Base-by-base conservation (phyloP, 2,888 invertebrate species). In the Tortricodes alternella region DNA sequence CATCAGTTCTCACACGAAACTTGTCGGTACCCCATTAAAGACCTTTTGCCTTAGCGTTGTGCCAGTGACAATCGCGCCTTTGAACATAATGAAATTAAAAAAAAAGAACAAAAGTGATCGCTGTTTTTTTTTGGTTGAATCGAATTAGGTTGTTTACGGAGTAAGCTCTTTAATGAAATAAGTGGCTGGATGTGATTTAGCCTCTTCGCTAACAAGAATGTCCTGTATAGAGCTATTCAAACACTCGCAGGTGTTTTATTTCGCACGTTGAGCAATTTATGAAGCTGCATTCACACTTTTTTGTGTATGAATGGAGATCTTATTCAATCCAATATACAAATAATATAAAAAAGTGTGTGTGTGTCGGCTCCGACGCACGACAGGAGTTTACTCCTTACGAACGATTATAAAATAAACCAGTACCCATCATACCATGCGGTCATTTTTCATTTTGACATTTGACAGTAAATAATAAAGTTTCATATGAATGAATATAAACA, bases 51-150 rank as follows among this genome's bases (percentile, higher is more conserved):
- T 44, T 18, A 58, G 77, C 80, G 78, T 80, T 75, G 65, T 74
- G 55, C 66, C 69, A 73, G 86, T 78, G 85, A 80, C 73, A 83
- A 78, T 84, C 83, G 77, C 85, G 80, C 85, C 83, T 78, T 66
- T 51, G 57, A 60, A 61, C 56, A n/a, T 50, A 51, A 15, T 5
- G 35, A 46, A 35, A 24, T 24, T 23, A 16, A 35, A 35, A 35
- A 23, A 15, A 18, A 24, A 35, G 7, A 19, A 15, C 21, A 35
- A 38, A 38, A 9, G 32, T 15, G 13, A 21, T 7, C 15, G 1
- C 11, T 46, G 46, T 37, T 29, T 49, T 18, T 55, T 56, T 56
- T 48, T 38, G 18, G 23, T 38, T 19, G 29, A 37, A 50, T 50
- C 50, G 50, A 50, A 50, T 46, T 53, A 53, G 35, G 55, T 55